A percentile compares a stretch with the other conserved stretches of the same genome.
Evolutionary conservation across 2,888 invertebrate species (phyloP).

Genomic region (Graphium colonna): DNA sequence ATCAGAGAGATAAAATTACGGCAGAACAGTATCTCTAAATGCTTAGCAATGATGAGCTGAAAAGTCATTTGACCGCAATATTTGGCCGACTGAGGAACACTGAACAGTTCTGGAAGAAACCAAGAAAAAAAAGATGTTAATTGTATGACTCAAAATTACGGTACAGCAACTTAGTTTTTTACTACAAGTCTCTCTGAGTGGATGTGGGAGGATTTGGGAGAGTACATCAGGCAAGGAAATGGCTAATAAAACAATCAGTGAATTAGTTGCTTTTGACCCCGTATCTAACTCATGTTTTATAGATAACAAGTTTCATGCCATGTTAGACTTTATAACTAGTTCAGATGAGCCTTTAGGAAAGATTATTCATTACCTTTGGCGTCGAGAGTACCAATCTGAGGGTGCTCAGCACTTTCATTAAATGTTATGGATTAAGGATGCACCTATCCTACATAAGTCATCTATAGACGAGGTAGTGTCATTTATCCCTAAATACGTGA

Average conservation of each 20-base stretch:
- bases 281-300: too few relatives aligned
- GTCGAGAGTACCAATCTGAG: too few relatives aligned
- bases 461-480: too few relatives aligned
- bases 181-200: too few relatives aligned
- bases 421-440: too few relatives aligned
- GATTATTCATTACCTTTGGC: too few relatives aligned
- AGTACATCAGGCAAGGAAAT: conserved; percentile 31
- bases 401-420: too few relatives aligned
- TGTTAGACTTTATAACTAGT: too few relatives aligned
- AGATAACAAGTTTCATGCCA: too few relatives aligned
- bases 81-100: conserved; percentile 36
- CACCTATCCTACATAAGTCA: too few relatives aligned
- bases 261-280: conserved; percentile 38
- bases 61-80: conserved; percentile 34
- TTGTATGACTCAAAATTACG: conserved; percentile 34
- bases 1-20: conserved; percentile 25
- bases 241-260: conserved; percentile 33
- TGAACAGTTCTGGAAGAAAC: conserved; percentile 33
- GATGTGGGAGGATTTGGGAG: conserved; percentile 29
- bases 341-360: too few relatives aligned
- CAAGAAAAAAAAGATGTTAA: conserved; percentile 32
- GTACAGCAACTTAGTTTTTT: conserved; percentile 13
- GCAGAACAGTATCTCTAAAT: conserved; percentile 33
- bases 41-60: conserved; percentile 32
- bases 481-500: too few relatives aligned